phyloP scores from a whole-genome alignment of 2,797 vertebrate species.

The Scolopax bukidnonensis region DNA sequence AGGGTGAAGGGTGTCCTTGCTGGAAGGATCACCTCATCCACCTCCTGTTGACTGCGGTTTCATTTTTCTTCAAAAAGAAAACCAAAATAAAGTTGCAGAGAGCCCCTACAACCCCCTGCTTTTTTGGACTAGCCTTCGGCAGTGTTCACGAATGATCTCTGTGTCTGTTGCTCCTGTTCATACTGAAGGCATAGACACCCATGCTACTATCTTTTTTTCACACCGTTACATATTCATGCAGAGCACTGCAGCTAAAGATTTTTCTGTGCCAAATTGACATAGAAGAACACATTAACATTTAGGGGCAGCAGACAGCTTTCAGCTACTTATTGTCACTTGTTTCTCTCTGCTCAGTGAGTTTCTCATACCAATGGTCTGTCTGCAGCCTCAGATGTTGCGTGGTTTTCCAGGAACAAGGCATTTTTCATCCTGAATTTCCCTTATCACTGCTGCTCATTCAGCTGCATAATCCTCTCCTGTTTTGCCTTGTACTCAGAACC shows the following conservation, averaged over 20 bases:
- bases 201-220: background rate
- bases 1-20: background rate
- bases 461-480: slow-evolving; percentile 25
- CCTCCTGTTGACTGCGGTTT: rapidly evolving
- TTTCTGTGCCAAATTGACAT: background rate
- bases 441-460: slow-evolving; percentile 28
- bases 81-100: rapidly evolving
- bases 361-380: background rate
- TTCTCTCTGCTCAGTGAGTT: background rate
- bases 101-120: background rate
- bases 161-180: background rate
- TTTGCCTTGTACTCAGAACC: slow-evolving; percentile 17
- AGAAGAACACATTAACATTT: background rate
- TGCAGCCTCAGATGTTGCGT: background rate
- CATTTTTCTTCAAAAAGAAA: background rate
- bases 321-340: background rate
- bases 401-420: background rate
- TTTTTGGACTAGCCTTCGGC: background rate
- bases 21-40: background rate
- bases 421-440: background rate
- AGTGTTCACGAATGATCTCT: background rate
- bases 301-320: background rate
- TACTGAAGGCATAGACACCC: background rate
- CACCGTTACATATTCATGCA: background rate
- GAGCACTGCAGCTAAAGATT: background rate